phyloP scores from a whole-genome alignment of 2,113 vertebrate species.

The Zapus hudsonius region DNA sequence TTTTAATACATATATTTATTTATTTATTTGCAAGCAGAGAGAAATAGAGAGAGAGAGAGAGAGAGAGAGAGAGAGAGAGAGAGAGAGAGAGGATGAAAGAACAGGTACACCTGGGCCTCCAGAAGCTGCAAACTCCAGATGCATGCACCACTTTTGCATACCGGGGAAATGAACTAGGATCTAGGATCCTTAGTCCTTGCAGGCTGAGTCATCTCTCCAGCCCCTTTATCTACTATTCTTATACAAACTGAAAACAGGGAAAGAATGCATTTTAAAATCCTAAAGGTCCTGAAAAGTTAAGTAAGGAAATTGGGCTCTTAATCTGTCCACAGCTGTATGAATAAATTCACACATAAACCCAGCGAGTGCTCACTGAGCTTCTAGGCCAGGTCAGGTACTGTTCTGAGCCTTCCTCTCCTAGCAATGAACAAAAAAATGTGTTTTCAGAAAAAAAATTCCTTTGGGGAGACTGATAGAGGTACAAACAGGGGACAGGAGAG shows the following conservation, averaged over 20 bases:
- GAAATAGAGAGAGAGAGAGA: no score
- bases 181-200: no score
- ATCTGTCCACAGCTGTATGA: background rate
- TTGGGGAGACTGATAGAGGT: background rate
- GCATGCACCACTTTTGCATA: no score
- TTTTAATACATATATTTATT: no score
- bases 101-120: no score
- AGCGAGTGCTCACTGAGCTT: background rate
- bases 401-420: background rate
- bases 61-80: no score
- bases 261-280: background rate
- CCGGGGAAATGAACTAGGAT: no score
- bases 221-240: background rate
- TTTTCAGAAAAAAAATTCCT: background rate
- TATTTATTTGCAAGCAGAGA: no score
- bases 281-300: background rate
- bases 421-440: background rate
- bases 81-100: no score
- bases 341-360: background rate
- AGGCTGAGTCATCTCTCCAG: no score
- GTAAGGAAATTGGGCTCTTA: background rate
- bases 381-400: background rate
- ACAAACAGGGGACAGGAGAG: background rate
- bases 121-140: no score
- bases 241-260: background rate